Evolutionary conservation across 2,888 invertebrate genomes (phyloP), one percentile per base, ranked within the genome.

Genomic region (Drosophila prolongata): DNA sequence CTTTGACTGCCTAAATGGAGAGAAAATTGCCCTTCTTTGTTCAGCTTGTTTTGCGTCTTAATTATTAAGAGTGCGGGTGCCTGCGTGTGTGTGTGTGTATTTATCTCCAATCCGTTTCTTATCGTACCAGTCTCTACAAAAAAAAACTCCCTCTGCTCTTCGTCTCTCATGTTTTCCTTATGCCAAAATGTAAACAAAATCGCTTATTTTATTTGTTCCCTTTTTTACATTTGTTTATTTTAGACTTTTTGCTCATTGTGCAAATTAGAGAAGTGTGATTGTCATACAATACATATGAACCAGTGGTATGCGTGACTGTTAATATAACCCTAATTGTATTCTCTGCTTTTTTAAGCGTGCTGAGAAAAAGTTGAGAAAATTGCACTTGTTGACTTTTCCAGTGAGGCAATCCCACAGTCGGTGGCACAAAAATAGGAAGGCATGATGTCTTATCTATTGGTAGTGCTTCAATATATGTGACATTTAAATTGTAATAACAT

Each of bases 31-130:
- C 10, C 47, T 76, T 73, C 87, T 83, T 85, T 85, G 85, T 87
- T 76, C 65, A 46, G 52, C 55, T 34, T 70, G 73, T 80, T 85
- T 89, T 85, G 85, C 85, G 85, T 85, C 85, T 87, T 89, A 79
- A 75, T 61, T 71, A 47, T 43, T 49, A 44, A 57, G 19, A 55
- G 42, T 52, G 54, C 57, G 38, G 35, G 24, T 58, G 46, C 8
- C 30, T 73, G 14, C 54, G 42, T 62, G 49, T 70, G 68, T 71
- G 52, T 68, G 44, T 68, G 52, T 61, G 66, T 66, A 75, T 75
- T 87, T 89, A 89, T 89, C 80, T 83, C 58, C 76, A 78, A 83
- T 77, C 69, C 59, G 59, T 59, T 74, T 66, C 89, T 88, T 88
- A 82, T 88, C 83, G 70, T 61, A 42, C 69, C 65, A 70, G 78